These are phyloP conservation scores for Melanotaenia nigrans DNA, from an alignment of 2,797 vertebrate species.

Conservation along the genomic window DNA sequence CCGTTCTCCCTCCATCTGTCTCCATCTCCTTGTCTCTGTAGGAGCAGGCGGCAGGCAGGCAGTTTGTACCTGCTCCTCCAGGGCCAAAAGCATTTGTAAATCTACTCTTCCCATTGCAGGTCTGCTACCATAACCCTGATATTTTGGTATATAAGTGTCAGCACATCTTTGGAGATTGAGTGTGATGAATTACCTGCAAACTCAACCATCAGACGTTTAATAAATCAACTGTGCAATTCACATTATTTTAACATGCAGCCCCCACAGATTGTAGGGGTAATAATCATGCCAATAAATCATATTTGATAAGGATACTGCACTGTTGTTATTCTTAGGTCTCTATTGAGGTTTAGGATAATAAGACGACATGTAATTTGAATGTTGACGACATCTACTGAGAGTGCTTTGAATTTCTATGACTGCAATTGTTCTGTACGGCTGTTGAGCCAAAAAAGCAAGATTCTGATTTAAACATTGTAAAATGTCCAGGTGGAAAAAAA, in stretches of 20 bases:
- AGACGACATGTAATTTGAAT: conserved; percentile 62
- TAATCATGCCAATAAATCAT: conserved; percentile 83
- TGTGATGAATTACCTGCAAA: conserved; percentile 81
- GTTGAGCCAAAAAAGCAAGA: conserved; percentile 44
- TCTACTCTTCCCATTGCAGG: conserved; percentile 57
- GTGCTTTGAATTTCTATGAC: conserved; percentile 42
- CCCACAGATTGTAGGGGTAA: conserved; percentile 60
- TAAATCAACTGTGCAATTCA: conserved; percentile 79
- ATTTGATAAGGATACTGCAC: conserved; percentile 73
- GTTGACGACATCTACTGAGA: conserved; percentile 40
- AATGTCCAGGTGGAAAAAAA: conserved; percentile 63
- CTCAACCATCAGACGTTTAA: conserved; percentile 77
- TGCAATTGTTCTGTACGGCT: conserved; percentile 30
- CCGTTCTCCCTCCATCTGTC: conserved; percentile 37
- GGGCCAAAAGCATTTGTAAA: conserved; percentile 75
- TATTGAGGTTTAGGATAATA: conserved; percentile 63
- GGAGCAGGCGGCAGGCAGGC: conserved; percentile 43
- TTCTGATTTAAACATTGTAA: conserved; percentile 42
- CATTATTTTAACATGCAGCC: conserved; percentile 73
- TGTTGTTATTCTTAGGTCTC: conserved; percentile 69
- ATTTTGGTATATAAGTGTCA: conserved; percentile 75
- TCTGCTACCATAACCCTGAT: conserved; percentile 74
- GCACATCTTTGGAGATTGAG: conserved; percentile 79
- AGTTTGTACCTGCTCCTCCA: conserved; percentile 59
- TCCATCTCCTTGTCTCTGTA: conserved; percentile 56